These are phyloP conservation scores for Pterocles orientalis DNA, from an alignment of 2,113 vertebrate genomes.

Conservation along the genomic window DNA sequence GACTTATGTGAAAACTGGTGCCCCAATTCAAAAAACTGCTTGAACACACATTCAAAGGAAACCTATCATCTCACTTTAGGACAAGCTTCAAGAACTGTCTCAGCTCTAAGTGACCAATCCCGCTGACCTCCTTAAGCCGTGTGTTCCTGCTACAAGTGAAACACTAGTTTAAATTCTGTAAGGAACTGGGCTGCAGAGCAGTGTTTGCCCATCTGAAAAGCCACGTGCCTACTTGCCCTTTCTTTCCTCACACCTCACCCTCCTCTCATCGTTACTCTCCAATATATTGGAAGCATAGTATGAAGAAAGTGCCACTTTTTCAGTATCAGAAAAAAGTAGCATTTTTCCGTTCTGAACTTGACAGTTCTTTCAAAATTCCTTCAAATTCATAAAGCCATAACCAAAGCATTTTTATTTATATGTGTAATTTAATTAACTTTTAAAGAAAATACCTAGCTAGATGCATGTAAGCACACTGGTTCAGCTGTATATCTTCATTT, in stretches of 20 bases:
- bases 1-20: neutral
- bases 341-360: neutral
- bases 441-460: constrained; percentile 59
- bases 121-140: neutral
- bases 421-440: constrained; percentile 71
- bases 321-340: neutral
- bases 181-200: neutral
- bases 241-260: neutral
- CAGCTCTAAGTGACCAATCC: neutral
- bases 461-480: constrained; percentile 72
- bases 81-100: neutral
- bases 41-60: neutral
- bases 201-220: neutral
- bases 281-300: neutral
- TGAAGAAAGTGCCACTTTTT: neutral
- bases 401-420: constrained; percentile 54
- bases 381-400: constrained; percentile 13
- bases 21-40: neutral
- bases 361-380: constrained; percentile 30
- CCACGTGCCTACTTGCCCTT: neutral
- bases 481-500: constrained; percentile 75
- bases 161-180: neutral
- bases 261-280: neutral
- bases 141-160: neutral
- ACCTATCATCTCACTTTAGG: neutral